Conservation (phyloP, 2,797 vertebrate genomes). For the Gorsachius magnificus region DNA sequence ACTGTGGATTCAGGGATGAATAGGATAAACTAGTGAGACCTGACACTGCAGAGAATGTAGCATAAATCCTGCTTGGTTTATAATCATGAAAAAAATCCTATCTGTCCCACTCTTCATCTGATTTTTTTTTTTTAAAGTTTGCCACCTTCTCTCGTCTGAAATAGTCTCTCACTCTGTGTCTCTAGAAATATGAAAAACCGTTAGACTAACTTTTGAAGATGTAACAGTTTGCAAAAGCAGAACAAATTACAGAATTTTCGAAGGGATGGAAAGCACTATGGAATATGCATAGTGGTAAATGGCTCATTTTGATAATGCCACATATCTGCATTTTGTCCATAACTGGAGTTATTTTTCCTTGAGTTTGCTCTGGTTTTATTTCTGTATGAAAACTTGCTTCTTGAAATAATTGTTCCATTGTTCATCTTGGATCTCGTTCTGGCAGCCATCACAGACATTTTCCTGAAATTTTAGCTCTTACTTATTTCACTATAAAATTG, state of each 20-base stretch:
- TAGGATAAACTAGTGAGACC: not conserved
- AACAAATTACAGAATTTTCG: not conserved
- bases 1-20: not conserved
- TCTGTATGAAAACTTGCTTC: not conserved
- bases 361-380: not conserved
- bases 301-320: not conserved
- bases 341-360: not conserved
- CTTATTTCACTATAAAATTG: not conserved
- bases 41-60: not conserved
- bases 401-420: not conserved
- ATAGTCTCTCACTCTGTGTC: not conserved
- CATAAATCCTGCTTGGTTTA: not conserved
- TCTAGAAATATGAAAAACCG: not conserved
- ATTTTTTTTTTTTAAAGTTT: not conserved
- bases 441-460: not conserved
- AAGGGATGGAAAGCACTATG: not conserved
- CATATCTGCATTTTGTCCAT: not conserved
- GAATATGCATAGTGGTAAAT: not conserved
- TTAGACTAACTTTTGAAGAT: not conserved
- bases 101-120: not conserved
- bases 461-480: not conserved
- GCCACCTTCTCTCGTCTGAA: not conserved
- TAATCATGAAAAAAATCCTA: not conserved
- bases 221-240: not conserved
- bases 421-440: not conserved